Base-by-base conservation (phyloP, 2,888 invertebrate genomes). In the Ametastegia equiseti region DNA sequence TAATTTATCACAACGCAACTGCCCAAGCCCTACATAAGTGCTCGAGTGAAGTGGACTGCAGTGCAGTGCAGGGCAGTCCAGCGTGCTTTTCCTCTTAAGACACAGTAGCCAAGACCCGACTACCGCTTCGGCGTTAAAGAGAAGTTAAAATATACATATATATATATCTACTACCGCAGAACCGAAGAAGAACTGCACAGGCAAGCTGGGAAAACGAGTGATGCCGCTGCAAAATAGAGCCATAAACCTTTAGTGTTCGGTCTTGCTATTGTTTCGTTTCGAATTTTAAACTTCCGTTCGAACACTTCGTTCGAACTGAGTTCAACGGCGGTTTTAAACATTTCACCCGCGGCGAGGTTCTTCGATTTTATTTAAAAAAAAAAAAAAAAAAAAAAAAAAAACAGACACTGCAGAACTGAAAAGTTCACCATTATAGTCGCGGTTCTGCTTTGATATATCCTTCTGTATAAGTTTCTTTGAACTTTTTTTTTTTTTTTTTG, bases 251-350 rank as follows among this genome's bases (percentile, higher is more conserved):
- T 88, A 89, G 85, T 83, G 85, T 88, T 86, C 87, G 81, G 85
- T 86, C 86, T 86, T 86, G 83, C 86, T 84, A 88, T 86, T 87
- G 88, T 89, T 88, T 89, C 88, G 57, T 88, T 87, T n/a, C 86
- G 86, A 86, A 87, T 86, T 86, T 83, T 84, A 88, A 89, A 90
- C 89, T 89, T 90, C 89, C 90, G 89, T 87, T 89, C 19, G 54
- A 36, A 19, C 19, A 54, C 71, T 71, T 67, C 9, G 47, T 23
- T 50, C n/a, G 7, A 7, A 47, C 23, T 36, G 54, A 19, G 39
- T 39, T 67, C 67, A 39, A 36, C 42, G 67, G 9, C 75, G 50
- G 19, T 33, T 54, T 65, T 30, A 30, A n/a, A n/a, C n/a, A n/a
- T n/a, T n/a, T n/a, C n/a, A 71, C 30, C 71, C 15, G 45, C 47